A percentile compares a stretch with the other conserved stretches of the same genome.
Evolutionary conservation across 2,113 vertebrate genomes (phyloP).

Genomic region (human): DNA sequence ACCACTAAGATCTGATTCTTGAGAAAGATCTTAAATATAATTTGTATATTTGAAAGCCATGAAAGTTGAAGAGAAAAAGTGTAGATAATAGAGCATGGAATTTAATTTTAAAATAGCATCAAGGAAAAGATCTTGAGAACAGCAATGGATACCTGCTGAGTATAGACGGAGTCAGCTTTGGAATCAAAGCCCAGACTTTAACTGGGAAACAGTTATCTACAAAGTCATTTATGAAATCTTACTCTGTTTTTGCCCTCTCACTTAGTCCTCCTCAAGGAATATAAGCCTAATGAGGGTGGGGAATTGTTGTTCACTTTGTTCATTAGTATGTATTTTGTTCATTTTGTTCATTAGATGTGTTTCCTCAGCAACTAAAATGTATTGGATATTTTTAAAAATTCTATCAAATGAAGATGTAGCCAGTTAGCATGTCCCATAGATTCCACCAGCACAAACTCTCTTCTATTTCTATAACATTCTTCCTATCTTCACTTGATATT

Average conservation of each 20-base stretch:
- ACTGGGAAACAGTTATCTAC: not conserved
- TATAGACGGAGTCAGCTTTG: not conserved
- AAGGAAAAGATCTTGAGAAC: not conserved
- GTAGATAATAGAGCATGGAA: not conserved
- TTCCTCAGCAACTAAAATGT: not conserved
- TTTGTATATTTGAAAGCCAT: not conserved
- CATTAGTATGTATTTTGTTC: not conserved
- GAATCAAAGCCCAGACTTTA: not conserved
- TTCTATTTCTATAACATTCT: not conserved
- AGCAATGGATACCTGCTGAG: not conserved
- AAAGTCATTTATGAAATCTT: not conserved
- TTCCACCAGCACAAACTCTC: not conserved
- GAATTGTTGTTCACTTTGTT: not conserved
- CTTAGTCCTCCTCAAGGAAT: not conserved
- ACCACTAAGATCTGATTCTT: not conserved
- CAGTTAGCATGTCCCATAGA: not conserved
- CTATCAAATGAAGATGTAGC: not conserved
- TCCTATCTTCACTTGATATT: not conserved
- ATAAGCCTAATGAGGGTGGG: not conserved
- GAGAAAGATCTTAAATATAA: not conserved
- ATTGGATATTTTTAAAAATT: not conserved
- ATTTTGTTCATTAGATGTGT: not conserved
- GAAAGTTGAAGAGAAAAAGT: not conserved
- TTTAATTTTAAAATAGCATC: not conserved
- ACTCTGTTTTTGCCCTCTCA: not conserved